A percentile compares a stretch with the other conserved stretches of the same genome.
Evolutionary conservation across 2,888 invertebrate species (phyloP).

Genomic region (Caenorhabditis plicata): DNA sequence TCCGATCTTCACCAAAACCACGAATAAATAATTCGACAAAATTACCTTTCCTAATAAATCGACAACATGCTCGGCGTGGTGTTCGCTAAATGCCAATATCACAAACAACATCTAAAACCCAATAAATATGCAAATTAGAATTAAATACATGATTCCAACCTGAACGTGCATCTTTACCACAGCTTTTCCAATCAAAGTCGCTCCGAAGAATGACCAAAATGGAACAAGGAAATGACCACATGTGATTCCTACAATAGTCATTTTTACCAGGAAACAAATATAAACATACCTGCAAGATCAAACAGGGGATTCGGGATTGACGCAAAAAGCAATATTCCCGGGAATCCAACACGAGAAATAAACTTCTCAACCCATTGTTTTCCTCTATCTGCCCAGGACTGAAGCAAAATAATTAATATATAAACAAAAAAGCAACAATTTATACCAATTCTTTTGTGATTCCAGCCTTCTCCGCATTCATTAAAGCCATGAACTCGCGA

Average conservation of each 20-base stretch:
- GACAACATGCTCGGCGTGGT: conserved; percentile 76
- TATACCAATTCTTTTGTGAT: conserved; percentile 57
- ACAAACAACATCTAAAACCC: conserved; percentile 79
- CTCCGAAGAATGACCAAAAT: conserved; percentile 99
- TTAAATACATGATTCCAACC: conserved; percentile 29
- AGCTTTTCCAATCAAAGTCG: conserved; percentile 80
- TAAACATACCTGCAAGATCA: conserved; percentile 81
- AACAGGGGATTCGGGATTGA: conserved; percentile 96
- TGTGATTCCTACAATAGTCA: conserved; percentile 31
- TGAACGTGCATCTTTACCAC: conserved; percentile 65
- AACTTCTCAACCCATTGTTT: conserved; percentile 68
- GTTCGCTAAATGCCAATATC: conserved; percentile 93
- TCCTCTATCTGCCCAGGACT: conserved; percentile 47
- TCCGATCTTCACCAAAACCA: too few relatives aligned
- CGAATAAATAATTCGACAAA: conserved; percentile 25
- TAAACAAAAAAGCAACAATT: background rate
- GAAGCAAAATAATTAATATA: conserved; percentile 18
- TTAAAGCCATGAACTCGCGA: conserved; percentile 74
- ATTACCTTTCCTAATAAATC: conserved; percentile 50
- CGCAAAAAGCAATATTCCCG: conserved; percentile 62
- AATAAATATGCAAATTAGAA: background rate
- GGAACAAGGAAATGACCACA: conserved; percentile 87
- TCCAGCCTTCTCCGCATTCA: conserved; percentile 69
- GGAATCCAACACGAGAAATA: conserved; percentile 78
- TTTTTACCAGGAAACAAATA: background rate